Evolutionary conservation across 2,113 vertebrate species (phyloP), one percentile per base, ranked within the genome.

Genomic region (Genyomyrus donnyi): DNA sequence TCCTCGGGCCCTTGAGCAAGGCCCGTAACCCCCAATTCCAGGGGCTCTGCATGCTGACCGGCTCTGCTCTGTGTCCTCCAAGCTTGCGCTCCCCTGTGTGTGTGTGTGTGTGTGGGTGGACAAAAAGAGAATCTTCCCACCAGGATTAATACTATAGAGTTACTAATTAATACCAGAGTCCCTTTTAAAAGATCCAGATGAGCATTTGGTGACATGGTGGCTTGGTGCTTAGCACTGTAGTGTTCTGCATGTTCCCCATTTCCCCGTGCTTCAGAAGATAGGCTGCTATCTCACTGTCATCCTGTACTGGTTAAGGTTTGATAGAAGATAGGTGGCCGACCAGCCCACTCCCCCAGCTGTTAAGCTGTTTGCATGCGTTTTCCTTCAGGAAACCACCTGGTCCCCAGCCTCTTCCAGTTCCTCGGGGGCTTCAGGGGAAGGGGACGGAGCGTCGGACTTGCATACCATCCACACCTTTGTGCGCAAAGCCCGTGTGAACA

Each of bases 401-500:
- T 97, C 97, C 17, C 97, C 97, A 0, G 96, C 97, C 1, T 97
- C 97, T 49, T 97, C 97, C 87, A 97, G 96, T 92, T 98, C 97
- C 84, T 97, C 95, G 27, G 96, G 95, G 31, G 89, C 94, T 93
- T 95, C 95, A 45, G 93, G 94, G 0, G 97, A 98, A 97, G 96
- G 96, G 5, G 97, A 97, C 0, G 97, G 97, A 8, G 95, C 94
- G 48, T 95, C 95, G 0, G 97, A 98, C 93, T 95, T 98, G 90
- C 96, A 97, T 93, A 98, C 97, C 90, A 98, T 98, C 91, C 97
- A 98, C 92, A 98, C 97, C 0, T 98, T 98, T 92, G 97, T 98
- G 66, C 97, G 96, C 74, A 98, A 98, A 92, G 97, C 97, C 10
- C 97, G 97, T 3, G 97, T 97, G 31, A 97, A 97, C 17, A 98